Evolutionary conservation across 2,797 vertebrate species (phyloP).

Genomic region (Falco novaeseelandiae): DNA sequence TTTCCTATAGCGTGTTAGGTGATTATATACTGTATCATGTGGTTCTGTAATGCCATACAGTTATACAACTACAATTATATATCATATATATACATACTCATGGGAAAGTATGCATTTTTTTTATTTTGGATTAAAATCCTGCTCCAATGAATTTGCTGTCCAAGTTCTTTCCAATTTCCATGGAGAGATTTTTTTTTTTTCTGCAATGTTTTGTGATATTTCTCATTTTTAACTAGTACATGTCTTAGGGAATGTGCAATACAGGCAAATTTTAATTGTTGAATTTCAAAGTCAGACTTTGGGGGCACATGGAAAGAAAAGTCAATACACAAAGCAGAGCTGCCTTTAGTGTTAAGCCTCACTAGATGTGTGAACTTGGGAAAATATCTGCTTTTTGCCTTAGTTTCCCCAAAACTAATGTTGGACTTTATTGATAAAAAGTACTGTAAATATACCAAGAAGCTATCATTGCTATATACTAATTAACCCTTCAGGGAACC

Average conservation of each 20-base stretch:
- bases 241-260: background rate
- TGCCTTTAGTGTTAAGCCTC: background rate
- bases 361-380: background rate
- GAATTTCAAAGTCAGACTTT: background rate
- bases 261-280: background rate
- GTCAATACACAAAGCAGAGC: background rate
- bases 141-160: background rate
- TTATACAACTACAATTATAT: background rate
- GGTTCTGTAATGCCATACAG: background rate
- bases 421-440: background rate
- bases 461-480: background rate
- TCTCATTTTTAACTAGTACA: background rate
- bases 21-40: background rate
- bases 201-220: background rate
- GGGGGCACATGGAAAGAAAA: background rate
- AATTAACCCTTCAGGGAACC: slow-evolving; percentile 31
- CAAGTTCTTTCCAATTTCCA: background rate
- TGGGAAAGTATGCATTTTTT: background rate
- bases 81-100: too few relatives aligned
- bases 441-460: background rate
- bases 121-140: background rate
- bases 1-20: background rate
- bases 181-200: background rate
- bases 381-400: background rate
- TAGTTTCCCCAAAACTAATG: background rate